phyloP scores from a whole-genome alignment of 2,113 vertebrate species.

The Platichthys stellatus region DNA sequence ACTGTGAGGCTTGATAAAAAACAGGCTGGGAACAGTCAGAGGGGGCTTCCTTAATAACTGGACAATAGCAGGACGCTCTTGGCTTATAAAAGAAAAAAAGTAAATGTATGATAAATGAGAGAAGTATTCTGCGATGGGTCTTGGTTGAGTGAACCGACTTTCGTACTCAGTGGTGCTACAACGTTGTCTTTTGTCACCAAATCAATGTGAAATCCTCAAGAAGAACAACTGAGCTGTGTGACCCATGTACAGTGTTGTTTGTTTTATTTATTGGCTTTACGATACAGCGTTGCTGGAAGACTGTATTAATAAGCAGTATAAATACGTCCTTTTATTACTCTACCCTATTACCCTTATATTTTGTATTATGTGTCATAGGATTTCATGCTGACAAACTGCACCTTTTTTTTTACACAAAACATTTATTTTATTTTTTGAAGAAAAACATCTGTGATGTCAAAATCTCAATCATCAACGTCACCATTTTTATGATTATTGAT shows the following conservation, averaged over 20 bases:
- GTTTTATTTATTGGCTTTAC: conserved; percentile 81
- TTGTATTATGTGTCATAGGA: conserved; percentile 56
- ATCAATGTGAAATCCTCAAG: conserved; percentile 53
- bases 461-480: conserved; percentile 7
- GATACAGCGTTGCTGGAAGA: conserved; percentile 71
- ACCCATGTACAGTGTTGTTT: conserved; percentile 73
- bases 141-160: conserved; percentile 30
- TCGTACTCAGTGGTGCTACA: conserved; percentile 67
- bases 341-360: conserved; percentile 44
- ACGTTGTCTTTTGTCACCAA: conserved; percentile 52
- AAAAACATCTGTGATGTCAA: conserved; percentile 6
- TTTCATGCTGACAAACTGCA: conserved; percentile 57
- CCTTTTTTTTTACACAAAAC: conserved; percentile 48
- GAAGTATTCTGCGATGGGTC: conserved; percentile 26
- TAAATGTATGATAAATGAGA: conserved; percentile 2
- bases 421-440: conserved; percentile 31
- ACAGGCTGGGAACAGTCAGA: conserved; percentile 22
- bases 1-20: conserved; percentile 25
- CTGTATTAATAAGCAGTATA: conserved; percentile 72
- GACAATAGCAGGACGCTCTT: conserved; percentile 31
- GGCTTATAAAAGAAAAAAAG: conserved; percentile 29
- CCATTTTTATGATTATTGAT: background rate
- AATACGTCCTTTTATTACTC: conserved; percentile 62
- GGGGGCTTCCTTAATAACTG: conserved; percentile 34
- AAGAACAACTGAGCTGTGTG: conserved; percentile 60